Base-by-base conservation (phyloP, 2,797 vertebrate genomes). In the Spondyliosoma cantharus region DNA sequence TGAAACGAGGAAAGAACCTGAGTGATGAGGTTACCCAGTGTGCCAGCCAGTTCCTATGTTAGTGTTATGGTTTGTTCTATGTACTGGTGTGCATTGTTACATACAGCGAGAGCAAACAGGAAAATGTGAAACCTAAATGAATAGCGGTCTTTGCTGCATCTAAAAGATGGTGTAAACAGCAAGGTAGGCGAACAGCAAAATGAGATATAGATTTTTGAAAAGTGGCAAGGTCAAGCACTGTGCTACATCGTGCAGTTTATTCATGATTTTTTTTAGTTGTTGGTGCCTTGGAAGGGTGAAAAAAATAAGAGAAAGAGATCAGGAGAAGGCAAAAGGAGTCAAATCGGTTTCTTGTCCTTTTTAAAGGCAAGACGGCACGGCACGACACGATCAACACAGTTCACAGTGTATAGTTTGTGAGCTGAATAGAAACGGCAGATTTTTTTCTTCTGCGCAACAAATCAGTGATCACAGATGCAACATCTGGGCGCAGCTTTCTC, bases 11-110 rank as follows among this genome's bases (percentile, higher is more conserved):
- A 60, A 24, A 43, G 22, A 52, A 8, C 37, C 20, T 37, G 45
- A 70, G 27, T 45, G 52, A 67, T 37, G 24, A 20, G 20, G 12
- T 22, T 60, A 42, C 37, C 1, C 16, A 7, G 27, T 76, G 58
- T 20, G 15, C 56, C 7, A 14, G 63, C 20, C 7, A 29, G 24
- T 64, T 60, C 29, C 46, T 78, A 71, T 84, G 48, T 78, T 81
- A 72, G 49, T 81, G 42, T n/a, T n/a, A n/a, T n/a, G n/a, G n/a
- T 49, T 73, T 77, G 48, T 73, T 72, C 19, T 61, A 16, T 76
- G 71, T 57, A 63, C 13, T 58, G 76, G 49, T 87, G 63, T 70
- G 25, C 27, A 53, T 22, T 71, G n/a, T 79, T 48, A 60, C 7
- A 65, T 65, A 45, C 1, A 65, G 64, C 71, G 20, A 77, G 62